Evolutionary conservation across 2,888 invertebrate genomes (phyloP).

Genomic region (Ornithoptera priamus): DNA sequence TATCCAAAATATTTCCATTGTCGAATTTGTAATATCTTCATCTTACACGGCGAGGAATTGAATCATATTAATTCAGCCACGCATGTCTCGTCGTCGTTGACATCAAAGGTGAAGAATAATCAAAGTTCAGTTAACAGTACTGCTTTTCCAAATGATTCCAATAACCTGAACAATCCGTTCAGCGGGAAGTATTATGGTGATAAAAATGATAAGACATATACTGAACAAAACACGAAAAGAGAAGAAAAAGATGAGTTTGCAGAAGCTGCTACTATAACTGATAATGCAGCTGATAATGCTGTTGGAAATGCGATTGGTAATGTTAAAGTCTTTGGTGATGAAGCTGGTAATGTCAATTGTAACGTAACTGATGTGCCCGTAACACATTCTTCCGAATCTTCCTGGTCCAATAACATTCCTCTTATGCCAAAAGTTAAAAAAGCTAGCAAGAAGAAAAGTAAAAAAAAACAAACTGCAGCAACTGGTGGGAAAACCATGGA

Average conservation of each 20-base stretch:
- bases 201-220: neutral
- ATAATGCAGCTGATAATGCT: neutral
- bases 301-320: neutral
- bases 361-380: too few species aligned
- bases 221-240: neutral
- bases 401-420: neutral
- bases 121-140: neutral
- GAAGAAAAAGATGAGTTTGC: neutral
- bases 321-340: too few species aligned
- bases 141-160: too few species aligned
- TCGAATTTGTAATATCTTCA: neutral
- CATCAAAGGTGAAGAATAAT: neutral
- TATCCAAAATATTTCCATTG: neutral
- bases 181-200: neutral
- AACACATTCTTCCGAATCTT: neutral
- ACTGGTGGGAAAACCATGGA: neutral
- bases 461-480: neutral
- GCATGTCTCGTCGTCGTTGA: neutral
- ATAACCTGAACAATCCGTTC: neutral
- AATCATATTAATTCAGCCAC: neutral
- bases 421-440: neutral
- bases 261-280: neutral
- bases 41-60: constrained; percentile 10
- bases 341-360: neutral
- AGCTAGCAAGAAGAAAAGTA: neutral